Evolutionary conservation across 1,140 invertebrate species (phyloP).

Genomic region (Calliphora vicina): DNA sequence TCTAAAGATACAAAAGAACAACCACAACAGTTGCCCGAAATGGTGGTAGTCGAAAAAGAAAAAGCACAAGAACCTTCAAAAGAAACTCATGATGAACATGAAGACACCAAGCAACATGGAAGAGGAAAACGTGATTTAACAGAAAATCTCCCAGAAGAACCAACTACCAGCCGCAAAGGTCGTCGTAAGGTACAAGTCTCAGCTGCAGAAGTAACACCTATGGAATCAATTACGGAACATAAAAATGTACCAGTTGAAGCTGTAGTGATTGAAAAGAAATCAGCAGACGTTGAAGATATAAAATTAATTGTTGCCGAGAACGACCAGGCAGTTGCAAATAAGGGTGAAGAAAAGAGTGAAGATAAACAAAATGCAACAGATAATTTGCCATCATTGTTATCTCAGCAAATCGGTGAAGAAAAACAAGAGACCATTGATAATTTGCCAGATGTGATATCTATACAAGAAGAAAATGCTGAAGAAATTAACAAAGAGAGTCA

Average conservation of each 20-base stretch:
- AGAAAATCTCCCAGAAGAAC: neutral
- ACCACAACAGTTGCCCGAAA: neutral
- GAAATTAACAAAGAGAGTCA: neutral
- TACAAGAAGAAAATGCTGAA: neutral
- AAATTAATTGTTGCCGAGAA: too few relatives aligned
- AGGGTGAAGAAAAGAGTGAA: neutral
- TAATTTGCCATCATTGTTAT: too few relatives aligned
- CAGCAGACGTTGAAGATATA: too few relatives aligned
- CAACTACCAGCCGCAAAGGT: neutral
- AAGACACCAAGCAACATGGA: neutral
- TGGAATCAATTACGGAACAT: neutral
- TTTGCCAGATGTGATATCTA: neutral
- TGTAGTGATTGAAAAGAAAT: neutral
- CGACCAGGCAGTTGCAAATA: neutral
- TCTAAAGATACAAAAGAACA: neutral
- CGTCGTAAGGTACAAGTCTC: neutral
- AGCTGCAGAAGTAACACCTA: neutral
- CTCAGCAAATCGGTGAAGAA: too few relatives aligned
- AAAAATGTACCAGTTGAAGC: neutral
- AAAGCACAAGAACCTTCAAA: neutral
- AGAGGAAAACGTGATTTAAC: neutral
- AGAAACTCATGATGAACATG: too few relatives aligned
- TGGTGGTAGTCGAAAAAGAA: neutral
- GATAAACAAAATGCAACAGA: neutral
- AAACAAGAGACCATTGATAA: neutral